phyloP scores from a whole-genome alignment of 2,888 invertebrate species.

The Chironomus riparius region DNA sequence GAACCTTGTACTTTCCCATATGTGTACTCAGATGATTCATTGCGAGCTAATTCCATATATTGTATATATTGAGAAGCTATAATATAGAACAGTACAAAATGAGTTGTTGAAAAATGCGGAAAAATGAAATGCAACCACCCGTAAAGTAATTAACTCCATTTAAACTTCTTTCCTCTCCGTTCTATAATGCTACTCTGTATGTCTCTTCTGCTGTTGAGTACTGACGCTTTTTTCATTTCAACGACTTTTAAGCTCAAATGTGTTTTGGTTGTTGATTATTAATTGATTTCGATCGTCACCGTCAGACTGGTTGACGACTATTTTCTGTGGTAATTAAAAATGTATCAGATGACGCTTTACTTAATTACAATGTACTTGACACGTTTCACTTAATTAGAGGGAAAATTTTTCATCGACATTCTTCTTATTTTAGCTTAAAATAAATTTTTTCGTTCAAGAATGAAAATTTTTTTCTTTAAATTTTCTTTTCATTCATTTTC shows the following conservation, averaged over 20 bases:
- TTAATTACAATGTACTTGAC: neutral
- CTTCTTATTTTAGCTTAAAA: neutral
- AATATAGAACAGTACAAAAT: neutral
- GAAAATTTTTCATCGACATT: neutral
- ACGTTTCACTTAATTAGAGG: neutral
- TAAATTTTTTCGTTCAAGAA: no score
- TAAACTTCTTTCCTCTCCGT: neutral
- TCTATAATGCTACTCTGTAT: neutral
- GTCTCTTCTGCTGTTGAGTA: neutral
- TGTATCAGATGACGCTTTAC: neutral
- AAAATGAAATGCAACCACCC: conserved; percentile 12
- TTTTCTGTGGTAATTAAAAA: neutral
- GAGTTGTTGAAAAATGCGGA: conserved; percentile 2
- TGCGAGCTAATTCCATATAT: neutral
- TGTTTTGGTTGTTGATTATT: neutral
- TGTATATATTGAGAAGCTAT: neutral
- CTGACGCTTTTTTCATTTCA: no score
- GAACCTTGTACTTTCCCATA: neutral
- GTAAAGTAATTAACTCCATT: conserved; percentile 17
- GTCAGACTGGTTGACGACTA: neutral
- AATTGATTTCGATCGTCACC: neutral
- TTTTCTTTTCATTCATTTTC: no score
- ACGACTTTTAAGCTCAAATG: no score
- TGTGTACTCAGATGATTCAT: neutral
- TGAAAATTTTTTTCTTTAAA: no score